Conservation (phyloP, 2,888 invertebrate genomes). For the Strigamia maritima region DNA sequence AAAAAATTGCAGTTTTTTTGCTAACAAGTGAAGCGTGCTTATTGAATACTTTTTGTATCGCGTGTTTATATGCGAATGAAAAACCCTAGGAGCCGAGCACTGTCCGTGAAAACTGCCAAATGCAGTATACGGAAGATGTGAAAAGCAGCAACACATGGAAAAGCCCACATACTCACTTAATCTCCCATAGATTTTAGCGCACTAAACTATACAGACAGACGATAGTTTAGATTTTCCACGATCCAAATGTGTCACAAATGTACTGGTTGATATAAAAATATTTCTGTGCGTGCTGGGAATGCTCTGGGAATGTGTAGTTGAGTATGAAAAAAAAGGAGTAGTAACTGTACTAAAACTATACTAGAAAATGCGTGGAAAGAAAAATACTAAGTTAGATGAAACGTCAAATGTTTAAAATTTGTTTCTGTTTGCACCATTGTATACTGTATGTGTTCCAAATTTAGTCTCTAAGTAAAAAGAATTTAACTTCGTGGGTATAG, state of each 20-base stretch:
- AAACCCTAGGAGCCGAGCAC: background rate
- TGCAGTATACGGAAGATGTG: background rate
- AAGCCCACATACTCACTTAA: background rate
- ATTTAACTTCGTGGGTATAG: background rate
- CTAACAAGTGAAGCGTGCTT: constrained; percentile 17
- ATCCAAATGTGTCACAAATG: background rate
- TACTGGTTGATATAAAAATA: background rate
- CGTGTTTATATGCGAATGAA: constrained; percentile 1
- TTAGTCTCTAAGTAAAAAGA: background rate
- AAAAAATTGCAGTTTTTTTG: background rate
- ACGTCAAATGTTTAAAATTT: too few species aligned
- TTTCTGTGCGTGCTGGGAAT: background rate
- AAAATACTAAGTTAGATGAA: too few species aligned
- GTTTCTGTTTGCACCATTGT: too few species aligned
- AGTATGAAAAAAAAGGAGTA: background rate
- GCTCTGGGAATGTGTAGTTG: background rate
- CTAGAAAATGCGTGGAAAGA: too few species aligned
- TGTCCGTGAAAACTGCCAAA: constrained; percentile 13
- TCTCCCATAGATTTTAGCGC: background rate
- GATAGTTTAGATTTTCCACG: background rate
- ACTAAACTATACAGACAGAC: background rate
- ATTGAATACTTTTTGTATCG: constrained; percentile 18
- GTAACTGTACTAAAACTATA: background rate
- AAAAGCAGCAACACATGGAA: background rate
- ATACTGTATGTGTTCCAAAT: background rate